Percentiles rank a stretch among this genome's conserved stretches.
phyloP scores from a whole-genome alignment of 2,113 vertebrate species.

The Lasiurus cinereus region DNA sequence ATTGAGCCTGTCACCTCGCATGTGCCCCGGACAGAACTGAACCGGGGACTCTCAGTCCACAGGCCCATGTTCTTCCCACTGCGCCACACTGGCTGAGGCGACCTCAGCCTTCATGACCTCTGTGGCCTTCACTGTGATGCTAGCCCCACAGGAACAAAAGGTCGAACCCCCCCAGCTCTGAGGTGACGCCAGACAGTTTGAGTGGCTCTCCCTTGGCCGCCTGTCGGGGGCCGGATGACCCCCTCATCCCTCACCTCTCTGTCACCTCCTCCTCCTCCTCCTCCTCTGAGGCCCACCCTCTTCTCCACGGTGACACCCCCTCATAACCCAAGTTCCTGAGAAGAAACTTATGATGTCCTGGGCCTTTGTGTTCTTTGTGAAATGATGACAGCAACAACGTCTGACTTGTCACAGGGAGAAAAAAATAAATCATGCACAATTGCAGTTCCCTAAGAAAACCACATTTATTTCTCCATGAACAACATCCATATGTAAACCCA shows the following conservation, averaged over 20 bases:
- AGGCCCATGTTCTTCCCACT: too few relatives aligned
- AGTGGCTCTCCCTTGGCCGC: background rate
- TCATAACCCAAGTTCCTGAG: background rate
- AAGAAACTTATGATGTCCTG: background rate
- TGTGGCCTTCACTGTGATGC: too few relatives aligned
- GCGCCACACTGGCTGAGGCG: too few relatives aligned
- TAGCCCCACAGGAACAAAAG: too few relatives aligned
- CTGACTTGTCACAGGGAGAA: background rate
- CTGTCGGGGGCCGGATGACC: background rate
- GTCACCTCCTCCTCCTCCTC: background rate
- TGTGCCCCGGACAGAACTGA: too few relatives aligned
- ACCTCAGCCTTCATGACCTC: too few relatives aligned
- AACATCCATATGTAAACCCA: background rate
- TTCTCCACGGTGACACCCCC: background rate
- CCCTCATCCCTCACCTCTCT: background rate
- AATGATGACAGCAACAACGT: conserved; percentile 25
- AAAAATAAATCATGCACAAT: background rate
- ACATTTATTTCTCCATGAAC: background rate
- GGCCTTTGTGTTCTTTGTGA: background rate
- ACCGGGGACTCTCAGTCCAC: too few relatives aligned
- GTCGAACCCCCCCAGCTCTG: background rate
- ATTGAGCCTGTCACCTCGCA: too few relatives aligned
- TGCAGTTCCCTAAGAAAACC: background rate
- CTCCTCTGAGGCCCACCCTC: background rate
- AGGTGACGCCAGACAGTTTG: background rate